Evolutionary conservation across 2,113 vertebrate genomes (phyloP).

Genomic region (Glareola pratincola): DNA sequence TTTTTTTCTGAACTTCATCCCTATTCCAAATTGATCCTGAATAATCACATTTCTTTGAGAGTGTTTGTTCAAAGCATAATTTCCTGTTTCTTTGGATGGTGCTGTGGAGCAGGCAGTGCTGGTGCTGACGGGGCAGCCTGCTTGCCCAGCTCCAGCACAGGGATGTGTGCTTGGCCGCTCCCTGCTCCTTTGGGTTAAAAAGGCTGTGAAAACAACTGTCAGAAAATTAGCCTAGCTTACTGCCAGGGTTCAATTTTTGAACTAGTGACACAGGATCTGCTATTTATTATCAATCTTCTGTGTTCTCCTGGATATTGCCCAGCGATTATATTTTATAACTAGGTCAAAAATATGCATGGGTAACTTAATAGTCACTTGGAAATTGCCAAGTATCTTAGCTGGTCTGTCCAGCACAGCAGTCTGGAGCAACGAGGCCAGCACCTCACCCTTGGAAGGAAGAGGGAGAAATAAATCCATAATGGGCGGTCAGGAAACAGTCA

Average conservation of each 20-base stretch:
- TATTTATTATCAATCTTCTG: slow-evolving; percentile 1
- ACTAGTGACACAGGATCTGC: neutral
- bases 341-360: neutral
- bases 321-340: neutral
- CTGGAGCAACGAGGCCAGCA: neutral
- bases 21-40: neutral
- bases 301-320: neutral
- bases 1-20: neutral
- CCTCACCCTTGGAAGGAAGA: neutral
- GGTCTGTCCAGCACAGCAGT: slow-evolving; percentile 12
- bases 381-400: neutral
- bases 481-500: neutral
- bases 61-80: neutral
- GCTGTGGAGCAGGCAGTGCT: neutral
- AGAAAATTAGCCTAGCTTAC: neutral
- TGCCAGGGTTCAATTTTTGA: slow-evolving; percentile 2
- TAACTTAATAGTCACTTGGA: slow-evolving; percentile 23
- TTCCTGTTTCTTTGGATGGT: neutral
- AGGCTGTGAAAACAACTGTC: neutral
- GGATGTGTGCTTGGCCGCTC: neutral
- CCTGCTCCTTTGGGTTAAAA: neutral
- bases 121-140: fast-evolving
- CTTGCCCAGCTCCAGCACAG: neutral
- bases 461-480: neutral
- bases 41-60: fast-evolving